Percentiles rank a stretch among this genome's conserved stretches.
Evolutionary conservation across 1,140 invertebrate genomes (phyloP).

Genomic region (Schlechtendalia chinensis): DNA sequence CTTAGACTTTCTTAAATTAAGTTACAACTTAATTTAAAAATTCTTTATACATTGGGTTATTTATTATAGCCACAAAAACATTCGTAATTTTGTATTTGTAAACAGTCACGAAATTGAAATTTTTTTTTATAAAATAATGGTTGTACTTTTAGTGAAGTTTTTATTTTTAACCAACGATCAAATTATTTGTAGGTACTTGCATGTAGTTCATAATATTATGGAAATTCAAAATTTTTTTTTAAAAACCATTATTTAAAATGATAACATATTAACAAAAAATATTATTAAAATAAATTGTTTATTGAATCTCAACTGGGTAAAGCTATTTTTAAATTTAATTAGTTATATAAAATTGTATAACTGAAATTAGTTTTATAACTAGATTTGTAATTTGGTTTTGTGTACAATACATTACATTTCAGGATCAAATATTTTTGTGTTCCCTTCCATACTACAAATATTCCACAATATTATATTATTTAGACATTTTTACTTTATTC

Average conservation of each 20-base stretch:
- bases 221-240: too few species aligned
- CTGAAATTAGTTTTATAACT: not conserved
- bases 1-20: conserved; percentile 1
- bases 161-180: too few species aligned
- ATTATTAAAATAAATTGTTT: not conserved
- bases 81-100: too few species aligned
- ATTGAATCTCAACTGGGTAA: not conserved
- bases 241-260: too few species aligned
- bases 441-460: conserved; percentile 12
- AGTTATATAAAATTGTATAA: not conserved
- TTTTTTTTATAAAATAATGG: not conserved
- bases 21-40: not conserved
- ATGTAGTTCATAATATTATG: too few species aligned
- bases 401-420: conserved; percentile 13
- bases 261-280: too few species aligned
- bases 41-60: not conserved
- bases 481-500: not conserved
- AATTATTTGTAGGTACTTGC: too few species aligned
- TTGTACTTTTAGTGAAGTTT: too few species aligned
- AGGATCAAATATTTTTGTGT: conserved; percentile 7
- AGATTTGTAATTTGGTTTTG: not conserved
- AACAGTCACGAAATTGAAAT: not conserved
- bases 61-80: not conserved
- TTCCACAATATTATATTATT: conserved; percentile 19
- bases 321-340: not conserved